These are phyloP conservation scores for Zeugodacus cucurbitae DNA, from an alignment of 1,140 invertebrate species.

Conservation along the genomic window DNA sequence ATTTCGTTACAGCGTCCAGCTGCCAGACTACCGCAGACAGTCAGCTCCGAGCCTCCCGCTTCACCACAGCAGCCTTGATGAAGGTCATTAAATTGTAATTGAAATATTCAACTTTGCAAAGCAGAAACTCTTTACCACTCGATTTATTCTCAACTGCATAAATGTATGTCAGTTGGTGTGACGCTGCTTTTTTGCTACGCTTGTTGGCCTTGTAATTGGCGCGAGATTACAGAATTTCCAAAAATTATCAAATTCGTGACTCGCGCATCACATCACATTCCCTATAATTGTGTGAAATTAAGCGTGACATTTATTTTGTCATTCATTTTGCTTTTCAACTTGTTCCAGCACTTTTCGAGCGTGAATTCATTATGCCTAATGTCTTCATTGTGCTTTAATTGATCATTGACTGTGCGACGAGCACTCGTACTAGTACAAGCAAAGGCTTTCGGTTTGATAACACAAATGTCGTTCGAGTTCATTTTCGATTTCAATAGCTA, in stretches of 20 bases:
- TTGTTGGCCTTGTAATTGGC: constrained; percentile 11
- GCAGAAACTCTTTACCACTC: constrained; percentile 25
- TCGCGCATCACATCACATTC: neutral
- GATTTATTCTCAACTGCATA: neutral
- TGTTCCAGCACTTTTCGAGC: neutral
- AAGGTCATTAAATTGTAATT: constrained; percentile 36
- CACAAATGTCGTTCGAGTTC: too few relatives aligned
- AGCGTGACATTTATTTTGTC: neutral
- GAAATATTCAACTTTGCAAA: constrained; percentile 27
- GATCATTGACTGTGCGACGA: neutral
- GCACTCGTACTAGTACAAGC: too few relatives aligned
- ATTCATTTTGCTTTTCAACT: neutral
- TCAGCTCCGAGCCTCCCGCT: neutral
- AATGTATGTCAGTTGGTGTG: neutral
- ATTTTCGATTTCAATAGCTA: too few relatives aligned
- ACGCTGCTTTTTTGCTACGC: neutral
- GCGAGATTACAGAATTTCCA: neutral
- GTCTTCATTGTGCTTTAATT: neutral
- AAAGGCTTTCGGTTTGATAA: too few relatives aligned
- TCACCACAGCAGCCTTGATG: neutral
- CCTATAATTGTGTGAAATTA: neutral
- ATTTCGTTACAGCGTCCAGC: neutral
- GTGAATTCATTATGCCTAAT: neutral
- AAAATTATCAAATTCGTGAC: neutral
- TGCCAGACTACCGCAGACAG: neutral